Conservation (phyloP, 2,797 vertebrate genomes). For the Dipus sagitta region DNA sequence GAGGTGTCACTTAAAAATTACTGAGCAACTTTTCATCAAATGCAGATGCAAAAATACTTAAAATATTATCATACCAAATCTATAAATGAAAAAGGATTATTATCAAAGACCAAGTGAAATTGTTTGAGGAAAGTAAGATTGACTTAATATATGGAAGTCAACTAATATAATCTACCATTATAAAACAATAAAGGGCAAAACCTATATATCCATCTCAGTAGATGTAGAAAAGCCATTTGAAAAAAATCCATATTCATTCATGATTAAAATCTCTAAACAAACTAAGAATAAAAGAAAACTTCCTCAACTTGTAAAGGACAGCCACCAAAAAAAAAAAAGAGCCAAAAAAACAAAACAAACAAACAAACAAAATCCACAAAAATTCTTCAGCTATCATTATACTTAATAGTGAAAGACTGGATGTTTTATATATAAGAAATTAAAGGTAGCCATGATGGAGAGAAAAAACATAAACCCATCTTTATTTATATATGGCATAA, state of each 20-base stretch:
- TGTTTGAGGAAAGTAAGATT: not conserved
- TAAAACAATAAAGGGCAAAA: slow-evolving; percentile 40
- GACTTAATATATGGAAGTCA: slow-evolving; percentile 32
- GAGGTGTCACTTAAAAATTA: slow-evolving; percentile 25
- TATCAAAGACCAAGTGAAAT: slow-evolving; percentile 7
- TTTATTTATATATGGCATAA: not conserved
- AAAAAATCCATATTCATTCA: slow-evolving; percentile 22
- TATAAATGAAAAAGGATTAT: slow-evolving; percentile 28
- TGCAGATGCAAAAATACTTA: slow-evolving; percentile 28
- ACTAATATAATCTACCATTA: not conserved
- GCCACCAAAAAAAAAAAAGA: slow-evolving; percentile 34
- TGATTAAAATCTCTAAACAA: slow-evolving; percentile 55
- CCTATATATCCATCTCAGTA: no score
- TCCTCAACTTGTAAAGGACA: not conserved
- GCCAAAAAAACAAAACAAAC: no score
- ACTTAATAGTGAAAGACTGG: not conserved
- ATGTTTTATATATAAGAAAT: not conserved
- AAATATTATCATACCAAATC: slow-evolving; percentile 55
- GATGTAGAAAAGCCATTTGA: no score
- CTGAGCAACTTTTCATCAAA: not conserved
- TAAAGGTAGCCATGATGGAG: not conserved
- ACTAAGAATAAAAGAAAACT: not conserved
- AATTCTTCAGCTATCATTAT: no score
- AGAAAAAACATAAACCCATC: not conserved
- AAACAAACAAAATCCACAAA: no score